Evolutionary conservation across 2,888 invertebrate species (phyloP), one percentile per base, ranked within the genome.

Genomic region (Laothoe populi): DNA sequence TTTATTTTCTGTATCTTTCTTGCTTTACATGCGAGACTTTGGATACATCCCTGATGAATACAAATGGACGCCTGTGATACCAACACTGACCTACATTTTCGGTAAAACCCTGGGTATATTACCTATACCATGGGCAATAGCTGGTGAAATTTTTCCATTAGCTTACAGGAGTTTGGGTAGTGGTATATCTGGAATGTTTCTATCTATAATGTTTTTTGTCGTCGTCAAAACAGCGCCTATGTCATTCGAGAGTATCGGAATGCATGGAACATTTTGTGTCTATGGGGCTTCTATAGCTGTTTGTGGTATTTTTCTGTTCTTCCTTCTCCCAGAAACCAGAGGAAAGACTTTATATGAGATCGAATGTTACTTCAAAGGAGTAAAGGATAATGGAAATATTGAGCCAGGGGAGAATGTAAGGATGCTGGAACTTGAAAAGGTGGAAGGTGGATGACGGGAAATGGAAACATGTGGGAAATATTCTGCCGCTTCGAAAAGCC

Each of bases 91-190:
- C 0, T 95, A 95, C 63, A 94, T 94, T 16, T 91, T 93, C 24
- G 94, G 94, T 13, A 91, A 94, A 60, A 93, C 94, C 0, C 77
- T 94, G 11, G 95, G 96, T 0, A 88, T 95, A 42, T 77, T 95
- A 26, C 95, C 96, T 0, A 86, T 96, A 60, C 96, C 96, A 0
- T 96, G 96, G 94, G 94, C 95, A 11, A 94, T 96, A 78, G 94
- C 95, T 64, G 96, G 96, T 0, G 96, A 96, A 78, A 87, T 96
- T 4, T 96, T 95, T 69, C 94, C 96, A 0, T 84, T 94, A 23
- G 91, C 92, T 0, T 94, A 94, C 60, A 91, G 95, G 49, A 95
- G 95, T 35, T 80, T 95, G 0, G 96, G 96, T 0, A 94, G 95
- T 35, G 95, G 95, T 0, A 87, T 95, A 19, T 94, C 95, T 19